These are phyloP conservation scores for Drosophila baimaii DNA, from an alignment of 1,140 invertebrate genomes.

Conservation along the genomic window DNA sequence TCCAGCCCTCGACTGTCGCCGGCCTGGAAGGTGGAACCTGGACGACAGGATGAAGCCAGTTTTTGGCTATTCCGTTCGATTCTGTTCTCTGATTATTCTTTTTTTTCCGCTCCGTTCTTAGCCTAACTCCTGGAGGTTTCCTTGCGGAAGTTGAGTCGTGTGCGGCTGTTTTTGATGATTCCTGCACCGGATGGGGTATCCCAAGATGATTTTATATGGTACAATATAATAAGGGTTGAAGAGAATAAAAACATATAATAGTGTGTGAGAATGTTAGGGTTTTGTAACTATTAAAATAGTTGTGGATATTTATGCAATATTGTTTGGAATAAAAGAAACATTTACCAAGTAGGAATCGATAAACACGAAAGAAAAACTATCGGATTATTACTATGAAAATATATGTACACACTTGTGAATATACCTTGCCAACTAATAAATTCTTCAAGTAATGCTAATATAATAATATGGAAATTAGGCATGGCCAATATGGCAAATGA, in stretches of 20 bases:
- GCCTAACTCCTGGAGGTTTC: constrained; percentile 20
- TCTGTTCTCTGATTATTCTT: constrained; percentile 33
- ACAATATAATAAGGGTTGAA: neutral
- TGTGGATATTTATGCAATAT: neutral
- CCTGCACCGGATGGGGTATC: constrained; percentile 7
- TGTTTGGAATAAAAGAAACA: too few relatives aligned
- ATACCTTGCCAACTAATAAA: too few relatives aligned
- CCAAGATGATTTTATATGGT: neutral
- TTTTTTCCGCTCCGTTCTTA: neutral
- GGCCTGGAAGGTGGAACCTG: constrained; percentile 15
- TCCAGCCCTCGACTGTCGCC: constrained; percentile 30
- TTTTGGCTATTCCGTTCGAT: constrained; percentile 32
- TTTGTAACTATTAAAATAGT: neutral
- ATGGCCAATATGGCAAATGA: neutral
- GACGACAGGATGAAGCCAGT: constrained; percentile 17
- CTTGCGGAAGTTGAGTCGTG: constrained; percentile 16
- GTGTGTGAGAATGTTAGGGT: neutral
- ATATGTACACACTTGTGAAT: too few relatives aligned
- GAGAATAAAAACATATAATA: neutral
- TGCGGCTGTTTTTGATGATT: constrained; percentile 28
- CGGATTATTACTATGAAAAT: too few relatives aligned
- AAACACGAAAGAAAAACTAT: too few relatives aligned
- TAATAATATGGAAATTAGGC: neutral
- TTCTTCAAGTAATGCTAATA: too few relatives aligned
- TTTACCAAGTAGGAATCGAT: too few relatives aligned